Conservation (phyloP, 2,797 vertebrate genomes). For the Lutjanus campechanus region DNA sequence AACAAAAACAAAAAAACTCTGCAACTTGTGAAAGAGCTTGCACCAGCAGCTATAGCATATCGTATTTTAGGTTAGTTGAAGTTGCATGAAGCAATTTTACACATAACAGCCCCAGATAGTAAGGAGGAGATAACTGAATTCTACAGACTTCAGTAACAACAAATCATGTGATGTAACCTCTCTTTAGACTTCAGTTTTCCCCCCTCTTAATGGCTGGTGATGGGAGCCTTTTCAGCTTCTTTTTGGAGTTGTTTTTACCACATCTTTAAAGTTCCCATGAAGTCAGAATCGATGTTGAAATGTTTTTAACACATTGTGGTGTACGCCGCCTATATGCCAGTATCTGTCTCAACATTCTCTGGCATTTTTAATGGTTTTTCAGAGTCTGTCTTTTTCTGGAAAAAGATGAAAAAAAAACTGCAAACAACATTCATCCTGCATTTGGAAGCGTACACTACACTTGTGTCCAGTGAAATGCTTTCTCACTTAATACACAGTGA, state of each 20-base stretch:
- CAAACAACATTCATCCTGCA: too few relatives aligned
- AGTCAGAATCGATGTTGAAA: too few relatives aligned
- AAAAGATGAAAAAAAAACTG: too few relatives aligned
- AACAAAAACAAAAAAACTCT: not conserved
- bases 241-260: not conserved
- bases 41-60: conserved; percentile 7
- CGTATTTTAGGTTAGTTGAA: conserved; percentile 22
- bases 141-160: conserved; percentile 2
- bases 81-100: conserved; percentile 36
- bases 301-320: too few relatives aligned
- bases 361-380: too few relatives aligned
- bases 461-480: too few relatives aligned
- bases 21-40: not conserved
- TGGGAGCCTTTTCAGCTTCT: not conserved
- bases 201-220: not conserved
- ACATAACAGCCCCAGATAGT: conserved; percentile 15
- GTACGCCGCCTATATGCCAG: too few relatives aligned
- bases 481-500: too few relatives aligned
- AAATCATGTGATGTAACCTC: not conserved
- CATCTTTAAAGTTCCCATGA: too few relatives aligned
- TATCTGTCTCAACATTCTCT: too few relatives aligned
- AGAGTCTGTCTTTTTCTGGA: too few relatives aligned
- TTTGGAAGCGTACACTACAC: too few relatives aligned
- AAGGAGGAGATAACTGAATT: conserved; percentile 6
- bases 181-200: not conserved